These are phyloP conservation scores for Eupeodes luniger DNA, from an alignment of 2,888 invertebrate species.

Conservation along the genomic window DNA sequence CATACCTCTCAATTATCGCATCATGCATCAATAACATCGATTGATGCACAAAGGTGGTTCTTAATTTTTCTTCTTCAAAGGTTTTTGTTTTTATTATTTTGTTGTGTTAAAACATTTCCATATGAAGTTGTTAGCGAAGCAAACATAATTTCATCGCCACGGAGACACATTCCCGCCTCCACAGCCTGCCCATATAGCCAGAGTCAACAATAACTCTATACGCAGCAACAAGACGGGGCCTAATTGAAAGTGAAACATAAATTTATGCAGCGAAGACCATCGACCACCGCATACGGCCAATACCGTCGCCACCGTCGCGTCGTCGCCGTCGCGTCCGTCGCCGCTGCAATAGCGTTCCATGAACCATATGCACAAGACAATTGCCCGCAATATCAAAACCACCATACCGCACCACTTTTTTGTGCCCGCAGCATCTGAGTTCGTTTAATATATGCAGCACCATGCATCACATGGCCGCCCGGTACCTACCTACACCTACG, in stretches of 20 bases:
- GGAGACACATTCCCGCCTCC: constrained; percentile 72
- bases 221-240: constrained; percentile 74
- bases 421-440: constrained; percentile 31
- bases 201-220: constrained; percentile 50
- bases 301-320: constrained; percentile 1
- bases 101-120: constrained; percentile 77
- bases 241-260: constrained; percentile 77
- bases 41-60: constrained; percentile 73
- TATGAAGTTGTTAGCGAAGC: constrained; percentile 84
- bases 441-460: constrained; percentile 71
- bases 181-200: constrained; percentile 48
- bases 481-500: constrained; percentile 63
- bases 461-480: constrained; percentile 62
- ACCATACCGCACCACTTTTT: constrained; percentile 28
- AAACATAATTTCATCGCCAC: constrained; percentile 81
- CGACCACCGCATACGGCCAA: constrained; percentile 61
- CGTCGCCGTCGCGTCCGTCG: too few relatives aligned
- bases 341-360: constrained; percentile 40
- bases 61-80: constrained; percentile 63
- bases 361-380: constrained; percentile 71
- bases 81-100: constrained; percentile 54
- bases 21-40: constrained; percentile 75
- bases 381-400: constrained; percentile 59
- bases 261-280: constrained; percentile 74
- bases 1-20: constrained; percentile 75